Conservation (phyloP, 2,797 vertebrate genomes). For the Coluber constrictor region DNA sequence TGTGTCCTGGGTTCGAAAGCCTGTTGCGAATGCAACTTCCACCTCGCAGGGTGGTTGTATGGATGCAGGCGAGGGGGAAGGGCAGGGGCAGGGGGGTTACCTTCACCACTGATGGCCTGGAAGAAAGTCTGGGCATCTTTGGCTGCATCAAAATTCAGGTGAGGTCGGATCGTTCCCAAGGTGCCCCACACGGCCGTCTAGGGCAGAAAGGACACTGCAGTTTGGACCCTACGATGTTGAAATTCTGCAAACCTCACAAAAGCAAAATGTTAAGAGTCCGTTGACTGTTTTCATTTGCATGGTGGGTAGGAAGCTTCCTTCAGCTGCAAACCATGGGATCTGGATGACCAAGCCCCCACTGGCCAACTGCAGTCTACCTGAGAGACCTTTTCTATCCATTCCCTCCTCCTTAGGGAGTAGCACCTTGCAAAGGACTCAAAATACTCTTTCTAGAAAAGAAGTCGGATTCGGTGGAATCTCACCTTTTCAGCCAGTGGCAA, state of each 20-base stretch:
- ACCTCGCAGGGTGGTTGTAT: not conserved
- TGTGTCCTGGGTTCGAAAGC: not conserved
- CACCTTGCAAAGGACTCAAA: not conserved
- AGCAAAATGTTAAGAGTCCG: not conserved
- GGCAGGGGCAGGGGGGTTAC: conserved; percentile 19
- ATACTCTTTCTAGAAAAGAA: not conserved
- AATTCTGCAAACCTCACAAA: not conserved
- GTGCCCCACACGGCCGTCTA: conserved; percentile 70
- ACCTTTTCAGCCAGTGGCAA: conserved; percentile 61
- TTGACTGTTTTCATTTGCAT: not conserved
- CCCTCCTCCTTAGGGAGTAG: not conserved
- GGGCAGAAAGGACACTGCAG: not conserved
- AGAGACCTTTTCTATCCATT: not conserved
- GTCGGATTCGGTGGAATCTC: not conserved
- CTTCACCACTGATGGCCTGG: conserved; percentile 46
- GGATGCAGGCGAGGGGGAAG: not conserved
- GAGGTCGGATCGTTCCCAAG: conserved; percentile 69
- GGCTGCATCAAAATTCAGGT: conserved; percentile 63
- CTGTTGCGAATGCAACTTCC: not conserved
- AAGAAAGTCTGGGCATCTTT: conserved; percentile 59
- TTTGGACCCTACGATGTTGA: not conserved
- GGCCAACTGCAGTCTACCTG: not conserved
- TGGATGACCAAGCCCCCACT: not conserved
- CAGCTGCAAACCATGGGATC: not conserved
- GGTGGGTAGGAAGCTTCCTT: not conserved